Percentiles rank a stretch among this genome's conserved stretches.
Conservation (phyloP, 2,888 invertebrate genomes). For the Hypsopygia costalis region DNA sequence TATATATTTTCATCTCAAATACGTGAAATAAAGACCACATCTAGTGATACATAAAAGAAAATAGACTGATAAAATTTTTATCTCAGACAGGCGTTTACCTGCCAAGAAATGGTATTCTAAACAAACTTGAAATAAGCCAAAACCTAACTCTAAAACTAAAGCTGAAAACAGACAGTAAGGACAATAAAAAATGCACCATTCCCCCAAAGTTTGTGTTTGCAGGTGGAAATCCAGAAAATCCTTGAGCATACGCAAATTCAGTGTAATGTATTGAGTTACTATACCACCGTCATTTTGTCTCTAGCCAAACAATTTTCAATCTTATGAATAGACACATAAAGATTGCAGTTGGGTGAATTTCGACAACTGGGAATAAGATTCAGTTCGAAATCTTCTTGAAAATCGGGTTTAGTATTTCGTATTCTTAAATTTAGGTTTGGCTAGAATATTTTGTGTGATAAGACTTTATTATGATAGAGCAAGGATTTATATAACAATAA, state of each 20-base stretch:
- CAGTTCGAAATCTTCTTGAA: slow-evolving; percentile 4
- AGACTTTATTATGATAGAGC: too few relatives aligned
- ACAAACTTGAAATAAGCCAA: too few relatives aligned
- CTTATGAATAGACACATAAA: not conserved
- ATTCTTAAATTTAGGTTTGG: not conserved
- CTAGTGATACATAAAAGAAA: too few relatives aligned
- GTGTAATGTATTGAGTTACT: slow-evolving; percentile 23
- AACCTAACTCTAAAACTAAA: not conserved
- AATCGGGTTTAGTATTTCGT: slow-evolving; percentile 4
- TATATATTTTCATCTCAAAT: too few relatives aligned
- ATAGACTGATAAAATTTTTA: too few relatives aligned
- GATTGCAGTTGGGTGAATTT: not conserved
- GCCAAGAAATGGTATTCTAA: too few relatives aligned
- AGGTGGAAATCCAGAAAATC: slow-evolving; percentile 6
- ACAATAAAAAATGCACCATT: slow-evolving; percentile 2
- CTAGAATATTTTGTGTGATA: not conserved
- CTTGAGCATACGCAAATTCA: slow-evolving; percentile 2
- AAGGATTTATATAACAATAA: too few relatives aligned
- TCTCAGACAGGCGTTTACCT: too few relatives aligned
- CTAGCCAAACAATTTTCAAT: not conserved
- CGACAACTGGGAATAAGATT: not conserved
- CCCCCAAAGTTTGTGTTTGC: not conserved
- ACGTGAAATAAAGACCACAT: too few relatives aligned
- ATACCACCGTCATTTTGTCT: slow-evolving; percentile 3
- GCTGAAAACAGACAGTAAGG: not conserved